Evolutionary conservation across 2,113 vertebrate species (phyloP).

Genomic region (Pteropus alecto): DNA sequence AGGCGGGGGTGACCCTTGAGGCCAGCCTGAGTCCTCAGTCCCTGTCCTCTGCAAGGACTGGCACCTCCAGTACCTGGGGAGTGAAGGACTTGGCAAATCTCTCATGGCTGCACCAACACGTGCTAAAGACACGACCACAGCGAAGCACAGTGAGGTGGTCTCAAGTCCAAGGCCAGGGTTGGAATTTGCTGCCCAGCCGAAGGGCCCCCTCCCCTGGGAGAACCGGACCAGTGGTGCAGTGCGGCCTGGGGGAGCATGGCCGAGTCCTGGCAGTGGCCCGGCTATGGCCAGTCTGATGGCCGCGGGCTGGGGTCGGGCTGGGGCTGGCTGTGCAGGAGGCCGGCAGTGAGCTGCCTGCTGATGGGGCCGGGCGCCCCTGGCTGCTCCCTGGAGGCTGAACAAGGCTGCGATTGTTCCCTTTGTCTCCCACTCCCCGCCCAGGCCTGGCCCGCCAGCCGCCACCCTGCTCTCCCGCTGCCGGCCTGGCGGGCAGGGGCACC

Average conservation of each 20-base stretch:
- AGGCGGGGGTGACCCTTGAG: neutral
- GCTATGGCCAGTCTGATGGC: neutral
- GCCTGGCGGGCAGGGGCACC: slow-evolving; percentile 67
- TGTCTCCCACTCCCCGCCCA: slow-evolving; percentile 74
- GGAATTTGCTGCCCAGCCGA: neutral
- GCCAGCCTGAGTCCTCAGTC: neutral
- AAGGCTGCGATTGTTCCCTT: slow-evolving; percentile 72
- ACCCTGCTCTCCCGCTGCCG: slow-evolving; percentile 81
- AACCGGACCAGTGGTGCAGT: neutral
- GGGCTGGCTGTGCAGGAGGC: slow-evolving; percentile 20
- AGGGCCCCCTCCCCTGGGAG: neutral
- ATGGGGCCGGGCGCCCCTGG: slow-evolving; percentile 48
- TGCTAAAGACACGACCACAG: too few species aligned
- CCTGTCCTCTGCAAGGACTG: neutral
- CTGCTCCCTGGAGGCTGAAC: slow-evolving; percentile 53
- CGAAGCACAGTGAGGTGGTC: neutral
- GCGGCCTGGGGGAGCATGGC: neutral
- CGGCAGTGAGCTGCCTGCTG: slow-evolving; percentile 70
- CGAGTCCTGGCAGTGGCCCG: neutral
- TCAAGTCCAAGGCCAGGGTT: neutral
- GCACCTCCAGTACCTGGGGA: neutral
- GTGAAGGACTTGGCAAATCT: too few species aligned
- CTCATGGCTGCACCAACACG: neutral
- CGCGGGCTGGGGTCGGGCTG: neutral
- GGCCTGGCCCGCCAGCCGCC: slow-evolving; percentile 45